Base-by-base conservation (phyloP, 2,888 invertebrate genomes). In the Erebia aethiops region DNA sequence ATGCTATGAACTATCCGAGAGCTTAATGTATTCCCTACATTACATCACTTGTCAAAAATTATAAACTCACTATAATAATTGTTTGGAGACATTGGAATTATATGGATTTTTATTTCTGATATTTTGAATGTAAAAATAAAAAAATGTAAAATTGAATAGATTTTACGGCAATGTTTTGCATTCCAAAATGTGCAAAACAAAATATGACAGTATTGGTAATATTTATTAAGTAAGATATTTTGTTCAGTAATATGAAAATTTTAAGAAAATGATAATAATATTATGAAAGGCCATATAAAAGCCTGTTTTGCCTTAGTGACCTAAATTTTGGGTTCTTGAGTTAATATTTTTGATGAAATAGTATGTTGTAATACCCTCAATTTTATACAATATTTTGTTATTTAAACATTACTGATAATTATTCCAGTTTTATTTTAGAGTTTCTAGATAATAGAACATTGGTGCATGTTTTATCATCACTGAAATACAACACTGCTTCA, bases 181-280 rank as follows among this genome's bases (percentile, higher is more conserved):
- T 62, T 62, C 62, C 62, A 62, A 46, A 35, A 62, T 49, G 9
- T 62, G 62, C 62, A 62, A 62, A 46, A 62, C 49, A 62, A 49
- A 62, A 49, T 46, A 62, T n/a, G n/a, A n/a, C 62, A 62, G 62
- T 62, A 62, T 62, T 62, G 62, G 49, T 62, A 62, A 62, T 62
- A 62, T 62, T 62, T 62, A 62, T 62, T 62, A 21, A 49, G 46
- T 62, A 49, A 62, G 62, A 49, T 62, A 21, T 62, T 62, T 62
- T 62, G 62, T 16, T 14, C 35, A 35, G 49, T 14, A 49, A 61
- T 61, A 21, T 46, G 21, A 61, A 35, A 61, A 61, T 61, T 61
- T 61, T 61, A 61, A 46, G 46, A 62, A 62, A 46, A 62, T 62
- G 8, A 21, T 21, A 62, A 49, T 62, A 7, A 62, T 62, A 62